phyloP scores from a whole-genome alignment of 1,140 invertebrate species.

The Steinernema khuongi region DNA sequence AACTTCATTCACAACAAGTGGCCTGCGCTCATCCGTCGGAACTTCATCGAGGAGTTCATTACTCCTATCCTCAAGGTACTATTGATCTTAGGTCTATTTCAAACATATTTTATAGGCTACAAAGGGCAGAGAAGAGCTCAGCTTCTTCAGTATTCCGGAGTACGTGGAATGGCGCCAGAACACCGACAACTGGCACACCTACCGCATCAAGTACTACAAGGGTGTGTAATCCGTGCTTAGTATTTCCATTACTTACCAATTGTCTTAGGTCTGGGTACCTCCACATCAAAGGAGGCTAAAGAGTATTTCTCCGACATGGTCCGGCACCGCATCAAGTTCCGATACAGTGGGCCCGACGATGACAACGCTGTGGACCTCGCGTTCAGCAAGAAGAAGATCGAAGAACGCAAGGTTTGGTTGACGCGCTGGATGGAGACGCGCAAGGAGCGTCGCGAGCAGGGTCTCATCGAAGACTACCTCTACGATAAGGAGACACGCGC shows the following conservation, averaged over 20 bases:
- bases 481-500: conserved; percentile 83
- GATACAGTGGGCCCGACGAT: conserved; percentile 76
- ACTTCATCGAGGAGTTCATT: conserved; percentile 96
- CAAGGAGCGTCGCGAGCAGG: conserved; percentile 35
- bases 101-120: conserved; percentile 64
- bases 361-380: conserved; percentile 90
- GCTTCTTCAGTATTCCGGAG: conserved; percentile 94
- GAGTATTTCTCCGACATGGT: conserved; percentile 95
- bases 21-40: conserved; percentile 80
- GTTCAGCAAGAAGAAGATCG: conserved; percentile 89
- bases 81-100: conserved; percentile 11
- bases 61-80: conserved; percentile 89
- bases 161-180: conserved; percentile 88
- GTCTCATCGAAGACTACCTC: conserved; percentile 62
- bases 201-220: conserved; percentile 98
- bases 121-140: conserved; percentile 74
- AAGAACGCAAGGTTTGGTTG: conserved; percentile 92
- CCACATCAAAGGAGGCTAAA: conserved; percentile 91
- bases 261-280: conserved; percentile 96
- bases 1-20: conserved; percentile 99
- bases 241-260: too few relatives aligned
- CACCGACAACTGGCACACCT: conserved; percentile 86
- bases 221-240: too few relatives aligned
- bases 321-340: conserved; percentile 82
- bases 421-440: conserved; percentile 78